Evolutionary conservation across 2,888 invertebrate genomes (phyloP).

Genomic region (Pachycephus smyrnensis): DNA sequence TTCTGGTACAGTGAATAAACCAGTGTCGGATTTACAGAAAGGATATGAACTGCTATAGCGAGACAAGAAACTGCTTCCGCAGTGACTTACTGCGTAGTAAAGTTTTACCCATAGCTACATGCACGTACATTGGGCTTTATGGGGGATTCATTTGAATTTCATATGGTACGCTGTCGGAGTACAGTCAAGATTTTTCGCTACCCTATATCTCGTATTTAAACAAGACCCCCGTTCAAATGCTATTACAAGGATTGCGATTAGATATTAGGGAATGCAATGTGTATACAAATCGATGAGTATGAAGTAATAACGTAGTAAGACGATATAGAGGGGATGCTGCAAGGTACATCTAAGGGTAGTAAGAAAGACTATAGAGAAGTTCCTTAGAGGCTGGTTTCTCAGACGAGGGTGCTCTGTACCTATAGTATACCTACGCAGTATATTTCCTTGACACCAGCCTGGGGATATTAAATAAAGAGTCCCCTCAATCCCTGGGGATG

Average conservation of each 20-base stretch:
- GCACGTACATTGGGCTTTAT: neutral
- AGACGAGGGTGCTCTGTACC: neutral
- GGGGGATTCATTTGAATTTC: neutral
- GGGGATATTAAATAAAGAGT: slow-evolving; percentile 62
- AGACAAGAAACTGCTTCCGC: neutral
- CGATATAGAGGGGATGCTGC: neutral
- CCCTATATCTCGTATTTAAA: neutral
- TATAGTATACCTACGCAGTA: slow-evolving; percentile 17
- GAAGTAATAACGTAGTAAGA: neutral
- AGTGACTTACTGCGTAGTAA: neutral
- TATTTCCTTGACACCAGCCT: slow-evolving; percentile 59
- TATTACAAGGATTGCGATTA: neutral
- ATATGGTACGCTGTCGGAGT: neutral
- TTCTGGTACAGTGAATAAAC: neutral
- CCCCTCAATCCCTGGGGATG: slow-evolving; percentile 48
- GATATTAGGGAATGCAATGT: neutral
- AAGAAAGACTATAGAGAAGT: neutral
- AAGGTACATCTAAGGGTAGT: neutral
- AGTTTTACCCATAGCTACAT: neutral
- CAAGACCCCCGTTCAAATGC: neutral
- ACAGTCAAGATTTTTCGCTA: neutral
- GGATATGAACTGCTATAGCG: neutral
- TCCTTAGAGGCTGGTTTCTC: neutral
- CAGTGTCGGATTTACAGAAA: neutral
- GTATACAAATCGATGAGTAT: neutral